These are phyloP conservation scores for Pseudomyrmex flavicornis DNA, from an alignment of 1,140 invertebrate genomes.

Conservation along the genomic window DNA sequence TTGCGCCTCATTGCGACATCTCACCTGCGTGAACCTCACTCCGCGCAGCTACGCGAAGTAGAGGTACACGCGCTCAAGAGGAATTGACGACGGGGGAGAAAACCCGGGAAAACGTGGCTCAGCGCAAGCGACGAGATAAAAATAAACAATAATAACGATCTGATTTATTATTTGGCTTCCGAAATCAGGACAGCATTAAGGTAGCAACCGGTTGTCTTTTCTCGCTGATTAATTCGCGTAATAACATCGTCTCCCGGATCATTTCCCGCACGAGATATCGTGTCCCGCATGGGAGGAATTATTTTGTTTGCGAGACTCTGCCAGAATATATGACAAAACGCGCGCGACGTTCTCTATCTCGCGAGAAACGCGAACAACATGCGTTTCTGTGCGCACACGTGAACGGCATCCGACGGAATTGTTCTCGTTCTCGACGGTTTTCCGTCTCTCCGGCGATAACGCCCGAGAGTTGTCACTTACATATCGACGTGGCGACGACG, in stretches of 20 bases:
- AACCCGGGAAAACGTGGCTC: conserved; percentile 12
- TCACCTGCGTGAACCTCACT: not conserved
- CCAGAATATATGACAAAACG: conserved; percentile 45
- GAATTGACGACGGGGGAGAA: not conserved
- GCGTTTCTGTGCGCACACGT: conserved; percentile 21
- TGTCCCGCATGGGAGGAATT: not conserved
- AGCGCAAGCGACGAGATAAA: not conserved
- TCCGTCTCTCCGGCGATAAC: conserved; percentile 10
- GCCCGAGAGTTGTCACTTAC: conserved; percentile 13
- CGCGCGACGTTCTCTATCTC: not conserved
- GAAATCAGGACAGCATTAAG: conserved; percentile 30
- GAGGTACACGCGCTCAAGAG: not conserved
- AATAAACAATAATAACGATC: conserved; percentile 41
- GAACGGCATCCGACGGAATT: not conserved
- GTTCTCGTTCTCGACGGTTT: not conserved
- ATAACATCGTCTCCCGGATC: conserved; percentile 33
- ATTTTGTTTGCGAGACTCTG: conserved; percentile 1
- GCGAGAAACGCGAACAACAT: not conserved
- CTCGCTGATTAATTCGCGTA: conserved; percentile 45
- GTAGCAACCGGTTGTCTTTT: conserved; percentile 39
- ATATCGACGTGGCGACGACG: conserved; percentile 16
- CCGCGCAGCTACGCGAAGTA: no score
- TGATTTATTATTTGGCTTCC: conserved; percentile 53
- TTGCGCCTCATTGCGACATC: conserved; percentile 4
- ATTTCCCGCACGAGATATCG: conserved; percentile 17